A percentile compares a stretch with the other conserved stretches of the same genome.
Evolutionary conservation across 2,797 vertebrate genomes (phyloP).

Genomic region (Urosaurus nigricauda): DNA sequence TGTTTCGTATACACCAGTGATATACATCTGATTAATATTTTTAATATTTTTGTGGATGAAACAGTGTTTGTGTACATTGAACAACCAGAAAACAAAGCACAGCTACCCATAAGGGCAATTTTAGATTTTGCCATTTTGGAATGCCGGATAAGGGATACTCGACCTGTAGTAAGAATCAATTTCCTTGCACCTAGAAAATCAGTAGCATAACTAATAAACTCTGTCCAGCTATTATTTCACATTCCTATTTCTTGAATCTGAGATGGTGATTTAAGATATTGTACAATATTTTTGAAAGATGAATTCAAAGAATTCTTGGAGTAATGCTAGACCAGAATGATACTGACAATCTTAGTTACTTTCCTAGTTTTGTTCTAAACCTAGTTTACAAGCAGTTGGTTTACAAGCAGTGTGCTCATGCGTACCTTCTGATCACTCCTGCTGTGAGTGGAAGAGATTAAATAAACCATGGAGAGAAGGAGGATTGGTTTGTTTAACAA

Average conservation of each 20-base stretch:
- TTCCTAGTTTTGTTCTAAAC: background rate
- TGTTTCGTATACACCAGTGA: too few relatives aligned
- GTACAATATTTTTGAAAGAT: background rate
- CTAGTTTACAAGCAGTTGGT: background rate
- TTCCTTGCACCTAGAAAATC: background rate
- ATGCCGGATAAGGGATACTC: too few relatives aligned
- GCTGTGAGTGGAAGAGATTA: background rate
- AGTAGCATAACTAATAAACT: background rate
- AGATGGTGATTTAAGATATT: too few relatives aligned
- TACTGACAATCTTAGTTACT: conserved; percentile 22
- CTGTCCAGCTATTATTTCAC: background rate
- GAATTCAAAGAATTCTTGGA: conserved; percentile 39
- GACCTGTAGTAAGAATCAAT: background rate
- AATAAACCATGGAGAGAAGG: too few relatives aligned
- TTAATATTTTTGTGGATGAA: too few relatives aligned
- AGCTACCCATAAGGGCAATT: too few relatives aligned
- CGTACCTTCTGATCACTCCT: background rate
- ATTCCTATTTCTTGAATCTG: background rate
- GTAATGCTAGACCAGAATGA: conserved; percentile 30
- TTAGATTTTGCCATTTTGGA: too few relatives aligned
- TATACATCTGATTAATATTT: too few relatives aligned
- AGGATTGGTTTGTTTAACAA: background rate
- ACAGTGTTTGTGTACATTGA: too few relatives aligned
- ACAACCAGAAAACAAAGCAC: too few relatives aligned
- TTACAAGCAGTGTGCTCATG: background rate